A percentile compares a stretch with the other conserved stretches of the same genome.
phyloP scores from a whole-genome alignment of 1,140 invertebrate genomes.

The Euglossa dilemma region DNA sequence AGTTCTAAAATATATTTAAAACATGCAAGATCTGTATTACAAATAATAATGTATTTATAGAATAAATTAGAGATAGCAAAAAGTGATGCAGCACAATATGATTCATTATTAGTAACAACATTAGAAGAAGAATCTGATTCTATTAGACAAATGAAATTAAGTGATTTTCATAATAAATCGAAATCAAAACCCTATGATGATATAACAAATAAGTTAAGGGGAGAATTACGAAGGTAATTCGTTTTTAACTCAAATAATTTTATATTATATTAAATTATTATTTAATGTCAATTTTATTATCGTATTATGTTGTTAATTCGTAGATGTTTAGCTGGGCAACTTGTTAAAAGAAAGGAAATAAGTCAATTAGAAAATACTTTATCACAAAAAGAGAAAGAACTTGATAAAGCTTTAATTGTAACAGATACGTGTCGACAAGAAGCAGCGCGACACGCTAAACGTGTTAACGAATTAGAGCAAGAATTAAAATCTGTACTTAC shows the following conservation, averaged over 20 bases:
- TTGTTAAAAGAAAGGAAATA: conserved; percentile 77
- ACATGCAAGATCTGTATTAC: background rate
- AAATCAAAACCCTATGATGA: conserved; percentile 71
- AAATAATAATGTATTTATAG: conserved; percentile 56
- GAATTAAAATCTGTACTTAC: conserved; percentile 76
- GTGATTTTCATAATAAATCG: conserved; percentile 70
- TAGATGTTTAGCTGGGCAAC: conserved; percentile 74
- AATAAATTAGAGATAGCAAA: conserved; percentile 74
- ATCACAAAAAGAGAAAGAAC: conserved; percentile 74
- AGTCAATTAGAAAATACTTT: conserved; percentile 74
- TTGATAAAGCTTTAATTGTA: conserved; percentile 68
- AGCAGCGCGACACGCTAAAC: conserved; percentile 68
- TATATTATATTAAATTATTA: background rate
- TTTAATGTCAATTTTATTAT: conserved; percentile 1
- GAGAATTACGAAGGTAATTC: conserved; percentile 72
- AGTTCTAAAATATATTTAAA: background rate
- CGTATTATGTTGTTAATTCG: conserved; percentile 28
- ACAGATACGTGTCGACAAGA: conserved; percentile 69
- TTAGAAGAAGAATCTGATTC: conserved; percentile 77
- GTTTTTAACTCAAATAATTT: background rate
- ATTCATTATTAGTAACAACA: conserved; percentile 68
- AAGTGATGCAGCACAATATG: conserved; percentile 72
- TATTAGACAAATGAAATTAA: conserved; percentile 77
- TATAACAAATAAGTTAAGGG: conserved; percentile 71
- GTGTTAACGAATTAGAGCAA: conserved; percentile 74